Evolutionary conservation across 2,888 invertebrate species (phyloP).

Genomic region (Diploptera punctata): DNA sequence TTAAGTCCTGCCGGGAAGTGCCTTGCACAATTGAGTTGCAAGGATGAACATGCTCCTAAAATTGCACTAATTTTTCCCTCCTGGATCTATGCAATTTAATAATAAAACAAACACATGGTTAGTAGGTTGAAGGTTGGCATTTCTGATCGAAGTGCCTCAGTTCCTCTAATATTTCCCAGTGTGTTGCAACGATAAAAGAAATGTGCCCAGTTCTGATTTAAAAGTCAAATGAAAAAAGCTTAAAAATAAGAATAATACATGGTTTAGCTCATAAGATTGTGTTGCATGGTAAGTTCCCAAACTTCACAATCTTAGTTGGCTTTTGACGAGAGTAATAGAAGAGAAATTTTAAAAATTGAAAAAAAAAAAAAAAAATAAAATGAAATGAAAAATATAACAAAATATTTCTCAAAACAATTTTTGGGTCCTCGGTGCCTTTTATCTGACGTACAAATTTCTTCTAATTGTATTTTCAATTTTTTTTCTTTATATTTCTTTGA

Average conservation of each 20-base stretch:
- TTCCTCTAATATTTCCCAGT: neutral
- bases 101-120: neutral
- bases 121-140: neutral
- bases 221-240: too few species aligned
- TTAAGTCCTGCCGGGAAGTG: conserved; percentile 14
- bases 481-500: neutral
- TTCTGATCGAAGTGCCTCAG: conserved; percentile 11
- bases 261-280: neutral
- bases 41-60: neutral
- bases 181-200: neutral
- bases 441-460: conserved; percentile 36
- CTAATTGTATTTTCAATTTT: conserved; percentile 3
- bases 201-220: neutral
- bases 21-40: conserved; percentile 6
- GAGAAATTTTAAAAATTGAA: neutral
- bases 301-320: neutral
- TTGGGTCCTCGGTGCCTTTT: conserved; percentile 37
- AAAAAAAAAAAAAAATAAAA: conserved; percentile 14
- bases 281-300: neutral
- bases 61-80: neutral
- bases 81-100: neutral
- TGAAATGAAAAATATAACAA: conserved; percentile 6
- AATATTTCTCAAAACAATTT: conserved; percentile 25
- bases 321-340: neutral
- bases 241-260: neutral